These are phyloP conservation scores for Bolinopsis microptera DNA, from an alignment of 37 sponge, comb jelly and placozoan species.

Conservation along the genomic window DNA sequence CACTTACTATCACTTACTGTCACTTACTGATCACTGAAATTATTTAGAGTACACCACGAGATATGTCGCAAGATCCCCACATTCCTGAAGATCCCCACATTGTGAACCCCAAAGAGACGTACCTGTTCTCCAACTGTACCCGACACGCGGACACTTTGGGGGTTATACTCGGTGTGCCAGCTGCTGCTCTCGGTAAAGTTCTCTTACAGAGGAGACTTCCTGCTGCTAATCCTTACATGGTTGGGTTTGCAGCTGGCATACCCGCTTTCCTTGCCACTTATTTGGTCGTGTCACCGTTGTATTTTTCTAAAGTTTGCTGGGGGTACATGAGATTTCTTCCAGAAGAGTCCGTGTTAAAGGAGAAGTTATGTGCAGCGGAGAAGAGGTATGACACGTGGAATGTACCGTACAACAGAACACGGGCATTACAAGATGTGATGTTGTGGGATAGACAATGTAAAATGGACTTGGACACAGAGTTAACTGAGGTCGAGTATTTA, in stretches of 20 bases:
- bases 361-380: not conserved
- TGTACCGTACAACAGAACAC: not conserved
- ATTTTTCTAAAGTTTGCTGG: not conserved
- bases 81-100: not conserved
- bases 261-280: not conserved
- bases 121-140: conserved; percentile 12
- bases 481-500: not conserved
- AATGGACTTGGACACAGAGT: no score
- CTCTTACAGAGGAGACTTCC: not conserved
- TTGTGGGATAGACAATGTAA: no score
- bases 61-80: no score
- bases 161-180: not conserved
- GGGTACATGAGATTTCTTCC: not conserved
- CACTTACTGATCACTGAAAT: no score
- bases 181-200: not conserved
- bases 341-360: not conserved
- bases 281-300: not conserved
- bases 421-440: not conserved
- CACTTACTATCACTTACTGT: no score
- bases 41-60: no score
- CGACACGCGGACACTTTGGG: conserved; percentile 36
- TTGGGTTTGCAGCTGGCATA: not conserved
- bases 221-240: not conserved
- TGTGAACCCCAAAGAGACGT: not conserved
- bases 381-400: not conserved